phyloP scores from a whole-genome alignment of 2,888 invertebrate genomes.

The Melolontha melolontha region DNA sequence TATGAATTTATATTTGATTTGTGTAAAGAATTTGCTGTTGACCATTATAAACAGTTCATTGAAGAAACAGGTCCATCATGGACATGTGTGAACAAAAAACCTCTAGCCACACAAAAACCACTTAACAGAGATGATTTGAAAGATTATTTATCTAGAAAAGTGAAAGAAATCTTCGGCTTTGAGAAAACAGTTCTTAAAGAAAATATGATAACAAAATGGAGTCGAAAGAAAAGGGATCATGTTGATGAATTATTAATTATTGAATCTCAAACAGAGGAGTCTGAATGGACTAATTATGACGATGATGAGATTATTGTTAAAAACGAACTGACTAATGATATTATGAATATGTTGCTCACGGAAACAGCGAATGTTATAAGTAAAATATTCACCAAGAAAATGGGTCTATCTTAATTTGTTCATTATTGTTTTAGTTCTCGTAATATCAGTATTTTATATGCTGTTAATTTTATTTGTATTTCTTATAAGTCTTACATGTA shows the following conservation, averaged over 20 bases:
- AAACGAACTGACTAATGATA: constrained; percentile 70
- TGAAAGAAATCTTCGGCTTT: constrained; percentile 68
- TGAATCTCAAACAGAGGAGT: constrained; percentile 79
- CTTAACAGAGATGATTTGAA: constrained; percentile 67
- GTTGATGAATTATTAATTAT: constrained; percentile 79
- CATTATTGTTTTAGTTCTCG: constrained; percentile 39
- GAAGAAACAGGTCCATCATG: constrained; percentile 68
- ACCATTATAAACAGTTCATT: constrained; percentile 66
- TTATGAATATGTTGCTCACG: constrained; percentile 68
- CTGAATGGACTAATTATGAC: constrained; percentile 80
- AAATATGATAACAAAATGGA: constrained; percentile 72
- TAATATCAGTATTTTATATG: constrained; percentile 42
- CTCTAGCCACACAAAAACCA: constrained; percentile 64
- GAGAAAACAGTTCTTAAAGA: constrained; percentile 68
- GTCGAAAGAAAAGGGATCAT: constrained; percentile 74
- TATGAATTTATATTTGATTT: constrained; percentile 73
- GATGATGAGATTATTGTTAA: constrained; percentile 78
- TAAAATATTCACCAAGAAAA: constrained; percentile 53
- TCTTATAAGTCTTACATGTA: constrained; percentile 41
- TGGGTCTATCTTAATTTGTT: constrained; percentile 41
- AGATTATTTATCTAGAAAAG: constrained; percentile 67
- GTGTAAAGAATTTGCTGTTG: constrained; percentile 71
- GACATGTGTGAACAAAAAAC: constrained; percentile 65
- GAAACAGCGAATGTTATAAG: constrained; percentile 64
- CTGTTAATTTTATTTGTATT: constrained; percentile 43